A percentile compares a stretch with the other conserved stretches of the same genome.
Conservation (phyloP, 1,140 invertebrate genomes). For the Diachasma alloeum region DNA sequence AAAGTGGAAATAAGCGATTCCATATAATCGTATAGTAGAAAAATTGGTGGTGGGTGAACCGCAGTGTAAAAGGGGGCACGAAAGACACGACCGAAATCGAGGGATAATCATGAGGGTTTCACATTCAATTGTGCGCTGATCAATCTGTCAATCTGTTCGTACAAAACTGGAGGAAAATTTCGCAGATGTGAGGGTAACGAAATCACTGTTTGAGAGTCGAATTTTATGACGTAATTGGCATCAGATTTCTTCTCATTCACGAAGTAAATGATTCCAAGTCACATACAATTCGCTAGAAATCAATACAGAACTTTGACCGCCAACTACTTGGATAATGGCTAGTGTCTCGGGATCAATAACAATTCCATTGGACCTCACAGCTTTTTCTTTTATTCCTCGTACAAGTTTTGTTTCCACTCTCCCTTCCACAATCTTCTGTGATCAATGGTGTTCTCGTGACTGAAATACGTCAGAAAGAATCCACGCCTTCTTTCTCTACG, state of each 20-base stretch:
- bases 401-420: not conserved
- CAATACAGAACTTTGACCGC: not conserved
- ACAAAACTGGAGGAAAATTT: slow-evolving; percentile 14
- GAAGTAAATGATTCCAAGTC: not conserved
- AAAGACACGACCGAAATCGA: slow-evolving; percentile 36
- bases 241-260: not conserved
- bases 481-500: slow-evolving; percentile 19
- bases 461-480: slow-evolving; percentile 26
- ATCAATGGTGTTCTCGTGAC: slow-evolving; percentile 36
- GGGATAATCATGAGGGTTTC: slow-evolving; percentile 44
- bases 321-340: not conserved
- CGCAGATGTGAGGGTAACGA: not conserved
- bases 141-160: slow-evolving; percentile 45
- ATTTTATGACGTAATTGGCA: not conserved
- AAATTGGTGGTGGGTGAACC: slow-evolving; percentile 25
- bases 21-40: not conserved
- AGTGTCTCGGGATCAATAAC: slow-evolving; percentile 10
- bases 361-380: slow-evolving; percentile 1
- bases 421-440: slow-evolving; percentile 12
- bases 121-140: slow-evolving; percentile 57
- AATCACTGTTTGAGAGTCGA: not conserved
- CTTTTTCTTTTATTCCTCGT: not conserved
- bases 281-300: not conserved
- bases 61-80: slow-evolving; percentile 18
- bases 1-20: not conserved